Base-by-base conservation (phyloP, 2,113 vertebrate species). In the Leptodactylus fuscus region DNA sequence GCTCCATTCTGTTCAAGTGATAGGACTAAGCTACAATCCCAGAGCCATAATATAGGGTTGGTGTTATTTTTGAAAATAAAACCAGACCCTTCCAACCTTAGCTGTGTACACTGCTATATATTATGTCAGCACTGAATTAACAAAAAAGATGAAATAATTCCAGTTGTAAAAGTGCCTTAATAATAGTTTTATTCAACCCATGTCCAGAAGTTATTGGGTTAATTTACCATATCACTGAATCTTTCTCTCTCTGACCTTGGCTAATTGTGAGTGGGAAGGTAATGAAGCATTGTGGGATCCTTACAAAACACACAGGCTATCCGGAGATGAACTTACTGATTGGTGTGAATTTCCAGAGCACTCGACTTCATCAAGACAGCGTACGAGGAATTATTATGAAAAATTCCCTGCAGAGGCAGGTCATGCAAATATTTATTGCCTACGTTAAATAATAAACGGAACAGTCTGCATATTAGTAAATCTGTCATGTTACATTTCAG, bases 341-440 rank as follows among this genome's bases (percentile, higher is more conserved):
- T 65, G 71, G 70, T 76, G 71, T 84, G 82, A 89, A 87, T 87
- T 87, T 89, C 5, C 1, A 41, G 8, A 12, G 46, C 75, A 2
- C 62, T 58, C 38, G 86, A 71, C 89, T 89, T 91, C 90, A 88
- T 91, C 80, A 90, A 71, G 82, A 88, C 87, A 75, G 32, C 83
- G 49, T 60, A 51, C 71, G 24, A 38, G 89, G 85, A 89, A 87
- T 91, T 92, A 89, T 90, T 89, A 81, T 82, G 29, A 86, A 74
- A 34, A 11, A 22, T 88, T 89, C 83, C 89, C 88, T 90, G 87
- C 53, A 77, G 86, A 46, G 65, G 88, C 74, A 89, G 91, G 91
- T 91, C 89, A 89, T 92, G 91, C 90, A 92, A 92, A 91, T 93
- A 90, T 92, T 94, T 93, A 93, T 90, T 90, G 89, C 86, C 58